Conservation (phyloP, 2,113 vertebrate genomes). For the Bungarus multicinctus region DNA sequence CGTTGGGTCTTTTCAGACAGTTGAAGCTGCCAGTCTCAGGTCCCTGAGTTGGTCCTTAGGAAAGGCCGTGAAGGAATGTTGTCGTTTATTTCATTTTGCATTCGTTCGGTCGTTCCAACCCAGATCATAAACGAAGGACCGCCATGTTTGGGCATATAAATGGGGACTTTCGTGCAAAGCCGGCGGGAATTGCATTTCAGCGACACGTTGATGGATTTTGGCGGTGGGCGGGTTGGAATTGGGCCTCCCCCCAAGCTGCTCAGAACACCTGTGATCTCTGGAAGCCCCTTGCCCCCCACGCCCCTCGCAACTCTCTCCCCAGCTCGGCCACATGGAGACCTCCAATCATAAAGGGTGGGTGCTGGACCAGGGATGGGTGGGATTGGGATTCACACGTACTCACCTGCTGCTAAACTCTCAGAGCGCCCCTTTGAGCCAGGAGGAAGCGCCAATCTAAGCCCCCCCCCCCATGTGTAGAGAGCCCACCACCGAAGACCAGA, state of each 20-base stretch:
- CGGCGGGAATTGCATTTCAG: too few species aligned
- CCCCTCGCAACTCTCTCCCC: neutral
- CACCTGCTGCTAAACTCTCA: too few species aligned
- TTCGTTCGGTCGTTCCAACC: neutral
- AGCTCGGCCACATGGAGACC: neutral
- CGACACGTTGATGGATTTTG: neutral
- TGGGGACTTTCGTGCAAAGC: neutral
- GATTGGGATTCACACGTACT: neutral
- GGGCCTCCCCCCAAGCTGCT: too few species aligned
- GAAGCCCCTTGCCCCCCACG: too few species aligned
- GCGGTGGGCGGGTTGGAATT: neutral
- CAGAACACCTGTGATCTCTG: neutral
- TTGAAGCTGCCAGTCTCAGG: slow-evolving; percentile 38
- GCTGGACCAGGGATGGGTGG: neutral
- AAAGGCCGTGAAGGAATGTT: slow-evolving; percentile 27
- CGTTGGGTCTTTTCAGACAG: slow-evolving; percentile 19
- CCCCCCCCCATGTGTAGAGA: neutral
- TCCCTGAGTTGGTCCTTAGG: neutral
- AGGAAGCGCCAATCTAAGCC: neutral
- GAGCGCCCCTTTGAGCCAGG: neutral
- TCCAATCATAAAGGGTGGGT: too few species aligned
- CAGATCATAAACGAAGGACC: too few species aligned
- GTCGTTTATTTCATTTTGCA: neutral
- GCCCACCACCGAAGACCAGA: neutral
- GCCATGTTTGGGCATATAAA: neutral